Conservation (phyloP, 30 jellyfish, hydroid and myxozoan species). For the Cassiopea xamachana region DNA sequence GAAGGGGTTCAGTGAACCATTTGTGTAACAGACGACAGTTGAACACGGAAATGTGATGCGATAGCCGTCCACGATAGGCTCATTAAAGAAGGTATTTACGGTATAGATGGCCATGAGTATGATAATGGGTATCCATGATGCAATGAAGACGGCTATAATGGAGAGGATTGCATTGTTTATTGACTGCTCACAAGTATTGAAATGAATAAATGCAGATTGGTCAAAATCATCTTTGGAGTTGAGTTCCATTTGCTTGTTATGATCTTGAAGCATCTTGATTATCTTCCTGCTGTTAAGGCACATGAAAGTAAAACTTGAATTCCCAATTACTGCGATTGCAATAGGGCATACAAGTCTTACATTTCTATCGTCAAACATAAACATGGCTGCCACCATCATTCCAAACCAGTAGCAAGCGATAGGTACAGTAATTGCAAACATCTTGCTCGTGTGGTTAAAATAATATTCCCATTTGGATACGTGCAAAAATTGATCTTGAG, state of each 20-base stretch:
- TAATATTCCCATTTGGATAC: conserved; percentile 29
- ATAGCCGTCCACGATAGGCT: conserved; percentile 16
- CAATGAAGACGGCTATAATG: conserved; percentile 23
- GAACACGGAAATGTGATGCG: conserved; percentile 56
- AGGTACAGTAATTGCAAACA: not conserved
- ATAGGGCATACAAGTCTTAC: conserved; percentile 12
- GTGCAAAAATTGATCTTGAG: conserved; percentile 62
- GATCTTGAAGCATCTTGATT: conserved; percentile 16
- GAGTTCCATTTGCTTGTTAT: conserved; percentile 7
- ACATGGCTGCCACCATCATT: conserved; percentile 37
- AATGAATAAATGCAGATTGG: not conserved
- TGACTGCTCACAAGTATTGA: conserved; percentile 12
- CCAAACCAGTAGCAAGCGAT: conserved; percentile 4
- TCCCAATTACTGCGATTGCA: conserved; percentile 40
- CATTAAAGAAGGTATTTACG: not conserved
- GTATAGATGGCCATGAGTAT: conserved; percentile 45
- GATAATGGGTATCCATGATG: conserved; percentile 70
- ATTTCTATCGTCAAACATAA: not conserved
- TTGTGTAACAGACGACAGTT: conserved; percentile 24
- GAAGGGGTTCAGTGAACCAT: conserved; percentile 79
- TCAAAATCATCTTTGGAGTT: not conserved
- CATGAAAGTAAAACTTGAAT: conserved; percentile 46
- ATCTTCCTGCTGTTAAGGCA: conserved; percentile 22
- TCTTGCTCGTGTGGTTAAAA: conserved; percentile 8
- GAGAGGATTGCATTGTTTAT: conserved; percentile 52